Conservation (phyloP, 2,113 vertebrate species). For the Cyanistes caeruleus region DNA sequence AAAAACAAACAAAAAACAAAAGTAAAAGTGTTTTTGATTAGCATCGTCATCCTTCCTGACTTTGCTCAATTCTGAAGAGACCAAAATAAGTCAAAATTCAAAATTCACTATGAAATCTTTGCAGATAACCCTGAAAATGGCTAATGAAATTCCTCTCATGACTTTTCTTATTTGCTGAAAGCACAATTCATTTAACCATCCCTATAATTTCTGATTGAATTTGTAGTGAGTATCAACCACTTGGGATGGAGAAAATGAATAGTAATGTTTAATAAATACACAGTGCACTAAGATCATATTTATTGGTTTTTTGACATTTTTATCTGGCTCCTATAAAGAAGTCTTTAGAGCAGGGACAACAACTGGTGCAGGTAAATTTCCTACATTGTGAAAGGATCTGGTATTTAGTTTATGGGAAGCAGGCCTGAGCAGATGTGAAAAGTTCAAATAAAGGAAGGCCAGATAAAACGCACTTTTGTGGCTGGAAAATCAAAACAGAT, state of each 20-base stretch:
- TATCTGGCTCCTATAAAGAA: conserved; percentile 73
- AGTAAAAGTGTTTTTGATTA: neutral
- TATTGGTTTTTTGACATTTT: conserved; percentile 75
- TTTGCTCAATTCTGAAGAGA: neutral
- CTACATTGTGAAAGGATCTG: conserved; percentile 74
- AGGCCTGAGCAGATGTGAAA: conserved; percentile 82
- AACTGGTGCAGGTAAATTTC: conserved; percentile 78
- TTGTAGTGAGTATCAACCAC: neutral
- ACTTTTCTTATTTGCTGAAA: neutral
- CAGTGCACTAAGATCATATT: conserved; percentile 45
- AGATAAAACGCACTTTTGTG: conserved; percentile 81
- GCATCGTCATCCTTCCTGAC: neutral
- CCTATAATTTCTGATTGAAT: neutral
- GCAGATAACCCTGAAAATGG: neutral
- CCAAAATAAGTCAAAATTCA: neutral
- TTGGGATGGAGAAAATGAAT: conserved; percentile 34
- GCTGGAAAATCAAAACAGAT: conserved; percentile 83
- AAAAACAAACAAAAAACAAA: neutral
- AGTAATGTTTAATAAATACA: conserved; percentile 7
- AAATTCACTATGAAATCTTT: neutral
- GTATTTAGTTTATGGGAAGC: conserved; percentile 80
- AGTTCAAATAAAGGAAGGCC: conserved; percentile 85
- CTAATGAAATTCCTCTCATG: neutral
- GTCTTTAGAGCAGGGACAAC: conserved; percentile 66
- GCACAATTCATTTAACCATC: neutral